A percentile compares a stretch with the other conserved stretches of the same genome.
Evolutionary conservation across 2,113 vertebrate species (phyloP).

Genomic region (Uria aalge): DNA sequence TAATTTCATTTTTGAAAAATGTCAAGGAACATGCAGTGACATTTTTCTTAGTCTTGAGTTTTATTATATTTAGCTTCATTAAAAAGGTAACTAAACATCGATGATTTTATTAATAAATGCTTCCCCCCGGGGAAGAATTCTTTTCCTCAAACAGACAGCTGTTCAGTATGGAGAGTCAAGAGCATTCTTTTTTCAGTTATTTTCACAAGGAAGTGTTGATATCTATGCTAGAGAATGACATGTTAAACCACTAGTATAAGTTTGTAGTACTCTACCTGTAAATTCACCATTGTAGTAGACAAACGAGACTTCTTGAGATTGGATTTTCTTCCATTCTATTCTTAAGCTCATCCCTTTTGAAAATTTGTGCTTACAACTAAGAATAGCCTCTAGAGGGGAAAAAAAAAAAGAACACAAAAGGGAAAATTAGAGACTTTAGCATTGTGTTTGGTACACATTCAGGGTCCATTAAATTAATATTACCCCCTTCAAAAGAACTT

Average conservation of each 20-base stretch:
- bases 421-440: not conserved
- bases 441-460: not conserved
- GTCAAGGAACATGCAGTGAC: not conserved
- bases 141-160: not conserved
- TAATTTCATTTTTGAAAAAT: not conserved
- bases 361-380: slow-evolving; percentile 84
- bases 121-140: not conserved
- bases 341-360: slow-evolving; percentile 77
- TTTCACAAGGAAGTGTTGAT: not conserved
- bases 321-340: slow-evolving; percentile 95
- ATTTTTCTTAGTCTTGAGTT: not conserved
- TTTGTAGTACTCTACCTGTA: slow-evolving; percentile 76
- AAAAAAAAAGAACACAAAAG: not conserved
- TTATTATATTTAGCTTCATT: not conserved
- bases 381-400: slow-evolving; percentile 75
- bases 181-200: not conserved
- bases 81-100: not conserved
- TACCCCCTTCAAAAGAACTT: not conserved
- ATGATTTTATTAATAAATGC: not conserved
- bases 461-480: not conserved
- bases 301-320: slow-evolving; percentile 79
- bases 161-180: not conserved
- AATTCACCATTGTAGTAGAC: slow-evolving; percentile 85
- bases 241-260: not conserved
- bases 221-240: not conserved